Base-by-base conservation (phyloP, 2,797 vertebrate species). In the Epinephelus coioides region DNA sequence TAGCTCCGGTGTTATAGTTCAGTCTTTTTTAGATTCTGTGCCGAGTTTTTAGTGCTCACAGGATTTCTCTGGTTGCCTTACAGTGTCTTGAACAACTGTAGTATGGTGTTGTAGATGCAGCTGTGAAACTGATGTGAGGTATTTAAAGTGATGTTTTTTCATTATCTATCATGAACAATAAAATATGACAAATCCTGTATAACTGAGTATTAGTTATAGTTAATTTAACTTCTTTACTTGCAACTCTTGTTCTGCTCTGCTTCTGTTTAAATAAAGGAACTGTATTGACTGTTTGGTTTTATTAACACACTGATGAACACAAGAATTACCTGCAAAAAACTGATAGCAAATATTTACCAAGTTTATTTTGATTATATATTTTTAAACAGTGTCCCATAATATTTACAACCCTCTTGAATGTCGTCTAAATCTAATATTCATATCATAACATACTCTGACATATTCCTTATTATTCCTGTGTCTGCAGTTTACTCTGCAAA, bases 391-490 rank as follows among this genome's bases (percentile, higher is more conserved):
- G 8, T 66, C 81, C 76, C 56, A 54, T 62, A 18, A 51, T 88
- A 92, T 92, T 86, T 92, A 93, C 89, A 92, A 66, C 59, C 60
- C 55, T 14, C 2, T 69, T 66, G n/a, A 77, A 67, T 14, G 11
- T 43, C 5, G 1, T 34, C 11, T 38, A 17, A 63, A 67, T 46
- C 14, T 4, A 57, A 68, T 49, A 50, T 79, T 69, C 3, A 23
- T 21, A 78, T 19, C 71, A 84, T 64, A 85, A 66, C 18, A 69
- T 27, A 67, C 40, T 73, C 19, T 83, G 19, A 72, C 62, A 21
- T 76, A 43, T 30, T 61, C 3, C 19, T 62, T 59, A 11, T 60
- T 59, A 46, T 51, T 56, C 14, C 40, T 44, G 38, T 54, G 75
- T 79, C 14, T 57, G 56, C 40, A 69, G 23, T 69, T 65, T 47